phyloP scores from a whole-genome alignment of 37 sponge, comb jelly and placozoan species.

The Tethya wilhelma region DNA sequence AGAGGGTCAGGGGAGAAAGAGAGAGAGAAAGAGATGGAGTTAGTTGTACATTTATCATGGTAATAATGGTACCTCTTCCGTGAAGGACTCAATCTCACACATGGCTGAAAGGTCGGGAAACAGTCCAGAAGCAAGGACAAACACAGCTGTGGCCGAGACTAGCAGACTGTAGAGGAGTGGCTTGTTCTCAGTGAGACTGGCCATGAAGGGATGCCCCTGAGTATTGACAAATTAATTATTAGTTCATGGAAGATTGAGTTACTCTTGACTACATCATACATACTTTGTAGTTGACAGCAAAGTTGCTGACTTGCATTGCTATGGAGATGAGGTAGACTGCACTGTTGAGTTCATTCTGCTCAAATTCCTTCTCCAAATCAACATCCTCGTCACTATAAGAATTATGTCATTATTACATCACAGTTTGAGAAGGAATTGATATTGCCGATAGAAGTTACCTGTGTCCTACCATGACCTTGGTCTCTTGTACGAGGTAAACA shows the following conservation, averaged over 20 bases:
- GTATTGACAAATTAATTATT: background rate
- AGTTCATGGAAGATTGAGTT: background rate
- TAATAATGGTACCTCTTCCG: constrained; percentile 66
- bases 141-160: constrained; percentile 48
- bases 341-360: constrained; percentile 88
- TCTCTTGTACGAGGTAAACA: constrained; percentile 72
- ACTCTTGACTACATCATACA: background rate
- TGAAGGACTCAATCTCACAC: constrained; percentile 74
- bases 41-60: background rate
- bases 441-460: constrained; percentile 14
- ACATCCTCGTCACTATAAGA: constrained; percentile 43
- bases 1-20: background rate
- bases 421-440: background rate
- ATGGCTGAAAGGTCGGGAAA: constrained; percentile 73
- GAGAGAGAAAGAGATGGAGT: background rate
- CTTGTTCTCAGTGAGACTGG: constrained; percentile 85
- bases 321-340: constrained; percentile 93
- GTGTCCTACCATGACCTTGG: constrained; percentile 40
- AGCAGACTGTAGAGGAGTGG: constrained; percentile 76
- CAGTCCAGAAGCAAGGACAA: constrained; percentile 75
- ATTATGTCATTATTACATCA: background rate
- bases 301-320: constrained; percentile 95
- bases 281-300: constrained; percentile 95
- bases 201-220: constrained; percentile 97
- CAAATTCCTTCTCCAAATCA: constrained; percentile 96